Evolutionary conservation across 2,888 invertebrate genomes (phyloP), one percentile per base, ranked within the genome.

Genomic region (Liposcelis brunnea): DNA sequence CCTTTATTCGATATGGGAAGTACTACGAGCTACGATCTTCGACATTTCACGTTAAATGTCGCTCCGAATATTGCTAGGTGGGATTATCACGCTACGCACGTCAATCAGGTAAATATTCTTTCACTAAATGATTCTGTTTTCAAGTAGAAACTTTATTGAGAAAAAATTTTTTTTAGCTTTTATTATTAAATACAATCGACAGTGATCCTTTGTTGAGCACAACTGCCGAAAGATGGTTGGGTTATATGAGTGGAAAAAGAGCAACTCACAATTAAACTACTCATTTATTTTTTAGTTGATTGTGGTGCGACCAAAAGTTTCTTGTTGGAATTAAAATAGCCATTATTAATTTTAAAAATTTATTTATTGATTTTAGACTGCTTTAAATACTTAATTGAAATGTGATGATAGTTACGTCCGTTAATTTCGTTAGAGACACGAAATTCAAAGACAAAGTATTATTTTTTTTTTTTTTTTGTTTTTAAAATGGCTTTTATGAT

Each of bases 31-130:
- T 98, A 99, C 61, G 98, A 98, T 68, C 71, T 99, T 44, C 70
- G 97, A 11, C 98, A 98, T 62, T 78, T 93, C 58, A 87, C 87
- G 1, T 65, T 91, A 31, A 83, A 85, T 15, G 80, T 83, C 14
- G 81, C 87, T 19, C 91, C 91, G 1, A 98, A 98, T 63, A 70
- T 95, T 49, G 98, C 98, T 0, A 70, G 98, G 47, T 95, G 97
- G 93, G 98, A 98, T 61, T 98, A 98, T 63, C 98, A 98, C 65
- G 87, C 93, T 0, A 94, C 95, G 0, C 98, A 99, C 61, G 83
- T 98, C 18, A 95, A 94, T 67, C 94, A 98, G 59, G 40, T 40
- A 35, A 35, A n/a, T 32, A n/a, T n/a, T 32, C 10, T 32, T 32
- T 32, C 32, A 32, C 10, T n/a, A 11, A 11, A 11, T 10, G 32